Conservation (phyloP, 2,888 invertebrate species). For the Frankliniella fusca region DNA sequence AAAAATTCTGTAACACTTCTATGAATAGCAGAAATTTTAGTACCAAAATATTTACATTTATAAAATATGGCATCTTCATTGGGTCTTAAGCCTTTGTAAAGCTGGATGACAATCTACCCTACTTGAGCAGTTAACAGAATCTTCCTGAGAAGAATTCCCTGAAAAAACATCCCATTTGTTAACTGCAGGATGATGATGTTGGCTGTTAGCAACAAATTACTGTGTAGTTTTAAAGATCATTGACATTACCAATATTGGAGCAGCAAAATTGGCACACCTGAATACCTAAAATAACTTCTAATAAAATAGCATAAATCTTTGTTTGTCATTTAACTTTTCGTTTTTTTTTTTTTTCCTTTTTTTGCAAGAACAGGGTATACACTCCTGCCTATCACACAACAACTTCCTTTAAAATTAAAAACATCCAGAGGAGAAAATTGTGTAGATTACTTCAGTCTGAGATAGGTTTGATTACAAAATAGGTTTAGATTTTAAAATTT, state of each 20-base stretch:
- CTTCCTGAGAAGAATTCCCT: too few relatives aligned
- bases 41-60: not conserved
- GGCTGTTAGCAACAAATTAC: too few relatives aligned
- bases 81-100: too few relatives aligned
- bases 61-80: not conserved
- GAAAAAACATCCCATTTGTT: too few relatives aligned
- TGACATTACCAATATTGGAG: not conserved
- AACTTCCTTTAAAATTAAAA: not conserved
- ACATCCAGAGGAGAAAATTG: not conserved
- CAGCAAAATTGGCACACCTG: not conserved
- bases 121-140: too few relatives aligned
- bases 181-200: too few relatives aligned
- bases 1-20: not conserved
- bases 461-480: conserved; percentile 13
- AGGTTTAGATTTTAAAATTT: not conserved
- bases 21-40: not conserved
- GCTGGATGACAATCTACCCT: too few relatives aligned
- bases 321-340: not conserved
- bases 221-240: too few relatives aligned
- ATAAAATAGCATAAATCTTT: not conserved
- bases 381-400: not conserved
- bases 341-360: not conserved
- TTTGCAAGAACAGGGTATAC: not conserved
- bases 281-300: not conserved
- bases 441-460: not conserved